These are phyloP conservation scores for Lasioglossum albipes DNA, from an alignment of 1,140 invertebrate species.

Conservation along the genomic window DNA sequence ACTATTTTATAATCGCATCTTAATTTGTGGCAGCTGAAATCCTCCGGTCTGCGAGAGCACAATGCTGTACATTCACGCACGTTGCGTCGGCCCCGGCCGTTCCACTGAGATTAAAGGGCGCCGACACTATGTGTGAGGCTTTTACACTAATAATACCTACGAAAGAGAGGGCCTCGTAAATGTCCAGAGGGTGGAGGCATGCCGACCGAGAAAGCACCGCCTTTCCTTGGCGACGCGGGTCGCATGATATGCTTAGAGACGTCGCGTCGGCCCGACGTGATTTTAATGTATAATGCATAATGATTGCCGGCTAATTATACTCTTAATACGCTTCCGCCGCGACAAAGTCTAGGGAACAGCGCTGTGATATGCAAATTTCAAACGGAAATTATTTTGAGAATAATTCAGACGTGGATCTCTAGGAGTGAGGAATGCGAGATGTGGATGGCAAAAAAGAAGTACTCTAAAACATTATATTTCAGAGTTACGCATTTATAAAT, in stretches of 20 bases:
- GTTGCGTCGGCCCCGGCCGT: slow-evolving; percentile 45
- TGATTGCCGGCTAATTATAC: neutral
- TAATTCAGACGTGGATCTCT: too few relatives aligned
- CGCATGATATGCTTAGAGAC: slow-evolving; percentile 9
- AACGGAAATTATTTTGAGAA: too few relatives aligned
- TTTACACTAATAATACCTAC: slow-evolving; percentile 70
- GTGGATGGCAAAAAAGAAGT: too few relatives aligned
- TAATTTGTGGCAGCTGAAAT: slow-evolving; percentile 65
- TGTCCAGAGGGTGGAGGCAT: slow-evolving; percentile 45
- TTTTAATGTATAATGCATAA: neutral
- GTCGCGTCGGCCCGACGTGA: neutral
- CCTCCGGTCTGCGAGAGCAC: slow-evolving; percentile 38
- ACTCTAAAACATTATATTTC: too few relatives aligned
- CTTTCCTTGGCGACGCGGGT: slow-evolving; percentile 44
- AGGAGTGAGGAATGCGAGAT: too few relatives aligned
- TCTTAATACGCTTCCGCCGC: neutral
- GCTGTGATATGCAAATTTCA: too few relatives aligned
- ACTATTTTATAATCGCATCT: slow-evolving; percentile 64
- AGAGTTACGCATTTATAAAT: too few relatives aligned
- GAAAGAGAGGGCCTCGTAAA: slow-evolving; percentile 42
- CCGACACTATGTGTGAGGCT: slow-evolving; percentile 69
- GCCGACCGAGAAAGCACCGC: slow-evolving; percentile 24
- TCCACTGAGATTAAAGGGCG: slow-evolving; percentile 69
- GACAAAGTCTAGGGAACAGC: too few relatives aligned
- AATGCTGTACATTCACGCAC: slow-evolving; percentile 66